Conservation (phyloP, 1,140 invertebrate species). For the Cydia pomonella region DNA sequence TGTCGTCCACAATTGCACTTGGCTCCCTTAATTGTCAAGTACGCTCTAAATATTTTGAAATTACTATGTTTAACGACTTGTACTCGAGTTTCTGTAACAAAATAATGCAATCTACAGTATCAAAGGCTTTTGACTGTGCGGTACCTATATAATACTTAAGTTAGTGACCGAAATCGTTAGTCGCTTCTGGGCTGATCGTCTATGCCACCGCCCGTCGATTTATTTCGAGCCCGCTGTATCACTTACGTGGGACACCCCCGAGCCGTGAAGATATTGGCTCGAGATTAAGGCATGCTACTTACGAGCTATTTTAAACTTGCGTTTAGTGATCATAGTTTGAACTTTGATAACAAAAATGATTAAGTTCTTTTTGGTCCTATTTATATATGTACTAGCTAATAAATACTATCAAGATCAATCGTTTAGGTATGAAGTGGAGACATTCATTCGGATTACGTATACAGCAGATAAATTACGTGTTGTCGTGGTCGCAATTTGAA, state of each 20-base stretch:
- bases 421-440: too few relatives aligned
- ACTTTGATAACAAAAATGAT: not conserved
- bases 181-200: not conserved
- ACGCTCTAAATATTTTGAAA: too few relatives aligned
- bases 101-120: too few relatives aligned
- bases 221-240: conserved; percentile 52
- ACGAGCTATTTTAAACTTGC: conserved; percentile 30
- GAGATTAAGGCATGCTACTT: conserved; percentile 39
- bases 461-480: too few relatives aligned
- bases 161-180: not conserved
- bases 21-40: too few relatives aligned
- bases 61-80: too few relatives aligned
- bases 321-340: conserved; percentile 22
- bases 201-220: conserved; percentile 39
- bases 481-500: too few relatives aligned
- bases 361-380: not conserved
- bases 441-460: too few relatives aligned
- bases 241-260: conserved; percentile 56
- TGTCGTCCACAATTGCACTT: not conserved
- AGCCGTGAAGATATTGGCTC: conserved; percentile 50
- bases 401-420: too few relatives aligned
- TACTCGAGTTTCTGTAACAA: too few relatives aligned
- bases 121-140: too few relatives aligned
- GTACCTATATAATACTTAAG: too few relatives aligned
- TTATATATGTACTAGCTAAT: not conserved